These are phyloP conservation scores for Andrena cerasifolii DNA, from an alignment of 1,140 invertebrate species.

Conservation along the genomic window DNA sequence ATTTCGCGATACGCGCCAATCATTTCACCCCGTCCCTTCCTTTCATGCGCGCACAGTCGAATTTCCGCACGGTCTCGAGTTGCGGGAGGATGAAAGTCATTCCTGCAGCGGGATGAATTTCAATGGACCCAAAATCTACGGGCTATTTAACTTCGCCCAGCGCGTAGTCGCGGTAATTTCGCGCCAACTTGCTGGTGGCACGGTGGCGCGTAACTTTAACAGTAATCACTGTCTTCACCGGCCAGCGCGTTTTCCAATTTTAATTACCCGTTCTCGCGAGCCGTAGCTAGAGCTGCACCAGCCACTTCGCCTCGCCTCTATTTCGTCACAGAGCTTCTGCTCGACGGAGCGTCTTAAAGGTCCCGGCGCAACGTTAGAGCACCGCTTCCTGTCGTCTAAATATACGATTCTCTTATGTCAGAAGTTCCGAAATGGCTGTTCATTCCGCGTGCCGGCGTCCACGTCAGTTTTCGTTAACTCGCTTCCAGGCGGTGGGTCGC, in stretches of 20 bases:
- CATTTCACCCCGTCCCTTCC: too few relatives aligned
- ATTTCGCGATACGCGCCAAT: too few relatives aligned
- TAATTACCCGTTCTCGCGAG: not conserved
- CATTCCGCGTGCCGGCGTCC: slow-evolving; percentile 25
- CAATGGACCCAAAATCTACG: not conserved
- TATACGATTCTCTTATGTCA: slow-evolving; percentile 46
- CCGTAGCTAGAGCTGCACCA: not conserved
- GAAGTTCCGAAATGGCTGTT: slow-evolving; percentile 26
- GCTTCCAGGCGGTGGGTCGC: slow-evolving; percentile 22
- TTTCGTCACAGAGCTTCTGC: slow-evolving; percentile 26
- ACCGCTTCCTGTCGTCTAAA: slow-evolving; percentile 42
- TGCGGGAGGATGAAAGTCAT: not conserved
- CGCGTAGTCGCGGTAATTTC: not conserved
- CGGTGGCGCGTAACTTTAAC: not conserved
- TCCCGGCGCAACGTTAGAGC: slow-evolving; percentile 2
- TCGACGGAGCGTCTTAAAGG: slow-evolving; percentile 11
- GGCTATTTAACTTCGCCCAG: not conserved
- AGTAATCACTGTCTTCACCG: not conserved
- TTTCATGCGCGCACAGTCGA: not conserved
- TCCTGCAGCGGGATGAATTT: not conserved
- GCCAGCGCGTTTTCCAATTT: not conserved
- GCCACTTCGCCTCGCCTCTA: not conserved
- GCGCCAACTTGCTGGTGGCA: not conserved
- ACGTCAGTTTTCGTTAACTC: slow-evolving; percentile 69
- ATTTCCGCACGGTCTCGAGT: too few relatives aligned